Conservation (phyloP, 2,888 invertebrate species). For the Orthonychiurus folsomi region DNA sequence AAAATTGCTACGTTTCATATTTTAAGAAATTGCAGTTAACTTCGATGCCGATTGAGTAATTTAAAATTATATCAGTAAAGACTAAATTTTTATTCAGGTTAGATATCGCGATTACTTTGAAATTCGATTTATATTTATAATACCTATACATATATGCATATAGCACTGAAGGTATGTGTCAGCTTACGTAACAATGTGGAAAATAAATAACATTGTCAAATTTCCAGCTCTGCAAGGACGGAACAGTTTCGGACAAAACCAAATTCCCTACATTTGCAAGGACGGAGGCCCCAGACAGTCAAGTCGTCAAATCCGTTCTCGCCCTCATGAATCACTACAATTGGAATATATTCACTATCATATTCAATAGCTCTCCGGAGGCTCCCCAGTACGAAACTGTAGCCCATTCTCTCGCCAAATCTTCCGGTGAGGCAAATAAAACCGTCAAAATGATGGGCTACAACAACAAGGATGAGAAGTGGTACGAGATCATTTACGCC, state of each 20-base stretch:
- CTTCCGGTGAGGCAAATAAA: slow-evolving; percentile 67
- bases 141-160: too few relatives aligned
- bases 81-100: too few relatives aligned
- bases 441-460: slow-evolving; percentile 68
- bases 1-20: too few relatives aligned
- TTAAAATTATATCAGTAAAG: too few relatives aligned
- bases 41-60: too few relatives aligned
- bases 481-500: slow-evolving; percentile 74
- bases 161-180: too few relatives aligned
- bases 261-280: slow-evolving; percentile 80
- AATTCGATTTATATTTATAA: too few relatives aligned
- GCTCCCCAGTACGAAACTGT: slow-evolving; percentile 62
- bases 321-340: slow-evolving; percentile 80
- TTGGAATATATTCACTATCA: slow-evolving; percentile 88
- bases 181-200: too few relatives aligned
- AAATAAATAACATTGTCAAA: too few relatives aligned
- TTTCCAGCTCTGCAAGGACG: slow-evolving; percentile 90
- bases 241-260: slow-evolving; percentile 62
- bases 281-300: slow-evolving; percentile 87
- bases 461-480: slow-evolving; percentile 64
- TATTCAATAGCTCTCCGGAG: slow-evolving; percentile 58
- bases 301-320: slow-evolving; percentile 90
- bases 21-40: too few relatives aligned
- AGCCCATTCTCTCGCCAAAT: slow-evolving; percentile 65
- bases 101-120: too few relatives aligned